phyloP scores from a whole-genome alignment of 2,113 vertebrate species.

The Zootoca vivipara region DNA sequence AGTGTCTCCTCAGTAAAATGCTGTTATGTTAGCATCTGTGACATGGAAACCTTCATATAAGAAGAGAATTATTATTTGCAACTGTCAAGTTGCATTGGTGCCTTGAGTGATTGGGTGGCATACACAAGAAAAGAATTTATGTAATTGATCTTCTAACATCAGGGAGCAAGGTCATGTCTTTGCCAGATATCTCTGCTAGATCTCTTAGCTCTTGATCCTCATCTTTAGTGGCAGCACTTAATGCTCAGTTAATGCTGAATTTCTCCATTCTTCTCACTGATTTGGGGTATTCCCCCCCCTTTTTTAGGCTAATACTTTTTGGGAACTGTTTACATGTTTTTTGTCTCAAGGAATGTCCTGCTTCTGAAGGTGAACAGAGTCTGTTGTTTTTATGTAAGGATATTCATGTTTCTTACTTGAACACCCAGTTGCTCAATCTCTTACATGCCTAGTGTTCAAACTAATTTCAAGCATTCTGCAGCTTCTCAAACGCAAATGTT shows the following conservation, averaged over 20 bases:
- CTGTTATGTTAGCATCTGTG: background rate
- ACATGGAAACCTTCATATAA: background rate
- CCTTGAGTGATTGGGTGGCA: background rate
- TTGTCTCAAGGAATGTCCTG: background rate
- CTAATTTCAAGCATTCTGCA: background rate
- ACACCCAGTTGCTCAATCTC: background rate
- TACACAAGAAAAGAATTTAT: background rate
- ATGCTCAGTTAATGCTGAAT: background rate
- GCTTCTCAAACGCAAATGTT: background rate
- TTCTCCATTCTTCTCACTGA: background rate
- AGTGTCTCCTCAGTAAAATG: background rate
- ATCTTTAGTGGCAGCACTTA: background rate
- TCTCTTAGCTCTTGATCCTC: background rate
- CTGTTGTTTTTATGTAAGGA: background rate
- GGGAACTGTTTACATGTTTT: background rate
- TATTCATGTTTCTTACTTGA: background rate
- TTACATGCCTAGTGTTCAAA: background rate
- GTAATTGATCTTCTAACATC: background rate
- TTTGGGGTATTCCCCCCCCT: background rate
- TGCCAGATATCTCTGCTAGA: background rate
- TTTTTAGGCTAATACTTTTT: background rate
- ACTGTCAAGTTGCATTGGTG: background rate
- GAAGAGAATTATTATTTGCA: background rate
- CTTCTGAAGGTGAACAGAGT: background rate
- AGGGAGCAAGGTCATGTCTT: background rate